Conservation (phyloP, 2,113 vertebrate genomes). For the Ctenodactylus gundi region DNA sequence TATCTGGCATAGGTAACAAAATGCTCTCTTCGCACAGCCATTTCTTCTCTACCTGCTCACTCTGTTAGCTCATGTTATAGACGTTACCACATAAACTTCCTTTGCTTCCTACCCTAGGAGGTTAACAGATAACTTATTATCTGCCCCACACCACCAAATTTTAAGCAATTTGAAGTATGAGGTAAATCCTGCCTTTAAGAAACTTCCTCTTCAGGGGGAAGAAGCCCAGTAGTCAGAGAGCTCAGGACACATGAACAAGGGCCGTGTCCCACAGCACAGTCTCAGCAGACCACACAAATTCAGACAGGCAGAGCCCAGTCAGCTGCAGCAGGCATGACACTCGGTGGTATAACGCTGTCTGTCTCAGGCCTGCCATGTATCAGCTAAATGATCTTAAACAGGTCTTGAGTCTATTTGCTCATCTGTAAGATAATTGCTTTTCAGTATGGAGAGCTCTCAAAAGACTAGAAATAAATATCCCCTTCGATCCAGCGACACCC, state of each 20-base stretch:
- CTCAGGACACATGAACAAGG: neutral
- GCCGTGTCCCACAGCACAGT: neutral
- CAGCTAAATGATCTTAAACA: neutral
- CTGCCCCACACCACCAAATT: neutral
- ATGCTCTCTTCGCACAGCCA: neutral
- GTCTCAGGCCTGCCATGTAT: too few species aligned
- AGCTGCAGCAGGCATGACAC: accelerated
- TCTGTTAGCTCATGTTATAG: neutral
- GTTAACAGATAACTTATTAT: neutral
- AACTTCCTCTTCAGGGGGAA: neutral
- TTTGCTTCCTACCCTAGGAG: neutral
- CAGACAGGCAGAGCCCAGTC: neutral
- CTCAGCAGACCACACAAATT: neutral
- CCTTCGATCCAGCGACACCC: too few species aligned
- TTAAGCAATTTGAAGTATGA: neutral
- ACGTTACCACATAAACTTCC: too few species aligned
- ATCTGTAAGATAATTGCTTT: neutral
- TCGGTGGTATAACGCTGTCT: neutral
- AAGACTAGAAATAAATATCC: too few species aligned
- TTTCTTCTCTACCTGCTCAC: neutral
- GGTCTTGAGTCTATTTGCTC: neutral
- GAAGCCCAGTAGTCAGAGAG: neutral
- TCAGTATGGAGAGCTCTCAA: too few species aligned
- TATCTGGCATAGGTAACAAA: too few species aligned
- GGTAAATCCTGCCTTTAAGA: neutral